Evolutionary conservation across 2,113 vertebrate genomes (phyloP).

Genomic region (Oreochromis tanganicae): DNA sequence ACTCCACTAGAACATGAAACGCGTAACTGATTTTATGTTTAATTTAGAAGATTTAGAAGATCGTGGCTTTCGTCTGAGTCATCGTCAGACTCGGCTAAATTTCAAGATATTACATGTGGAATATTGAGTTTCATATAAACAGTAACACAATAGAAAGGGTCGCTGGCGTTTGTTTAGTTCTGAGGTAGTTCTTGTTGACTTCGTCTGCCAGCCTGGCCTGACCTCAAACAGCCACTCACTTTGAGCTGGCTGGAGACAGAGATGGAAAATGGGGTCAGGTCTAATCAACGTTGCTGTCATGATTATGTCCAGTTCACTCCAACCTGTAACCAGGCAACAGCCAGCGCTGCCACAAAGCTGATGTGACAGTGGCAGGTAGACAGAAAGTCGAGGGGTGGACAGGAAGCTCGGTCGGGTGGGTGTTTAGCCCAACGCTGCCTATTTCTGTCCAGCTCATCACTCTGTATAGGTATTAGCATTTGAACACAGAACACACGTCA

Average conservation of each 20-base stretch:
- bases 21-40: not conserved
- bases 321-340: conserved; percentile 66
- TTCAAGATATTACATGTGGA: not conserved
- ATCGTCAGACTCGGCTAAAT: not conserved
- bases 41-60: not conserved
- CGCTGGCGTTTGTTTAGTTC: conserved; percentile 16
- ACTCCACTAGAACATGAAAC: not conserved
- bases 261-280: conserved; percentile 61
- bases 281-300: conserved; percentile 67
- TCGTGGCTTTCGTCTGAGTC: not conserved
- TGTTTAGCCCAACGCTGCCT: conserved; percentile 15
- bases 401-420: conserved; percentile 12
- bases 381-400: conserved; percentile 23
- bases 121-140: not conserved
- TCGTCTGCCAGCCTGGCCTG: conserved; percentile 38
- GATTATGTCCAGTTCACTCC: conserved; percentile 61
- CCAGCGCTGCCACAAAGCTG: conserved; percentile 42
- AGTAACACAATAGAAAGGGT: not conserved
- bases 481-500: not conserved
- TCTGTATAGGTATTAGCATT: not conserved
- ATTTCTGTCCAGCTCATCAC: conserved; percentile 22
- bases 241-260: conserved; percentile 35
- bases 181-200: conserved; percentile 13
- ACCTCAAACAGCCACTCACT: conserved; percentile 68
- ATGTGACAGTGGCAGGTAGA: conserved; percentile 65